Evolutionary conservation across 2,113 vertebrate genomes (phyloP).

Genomic region (Columba livia): DNA sequence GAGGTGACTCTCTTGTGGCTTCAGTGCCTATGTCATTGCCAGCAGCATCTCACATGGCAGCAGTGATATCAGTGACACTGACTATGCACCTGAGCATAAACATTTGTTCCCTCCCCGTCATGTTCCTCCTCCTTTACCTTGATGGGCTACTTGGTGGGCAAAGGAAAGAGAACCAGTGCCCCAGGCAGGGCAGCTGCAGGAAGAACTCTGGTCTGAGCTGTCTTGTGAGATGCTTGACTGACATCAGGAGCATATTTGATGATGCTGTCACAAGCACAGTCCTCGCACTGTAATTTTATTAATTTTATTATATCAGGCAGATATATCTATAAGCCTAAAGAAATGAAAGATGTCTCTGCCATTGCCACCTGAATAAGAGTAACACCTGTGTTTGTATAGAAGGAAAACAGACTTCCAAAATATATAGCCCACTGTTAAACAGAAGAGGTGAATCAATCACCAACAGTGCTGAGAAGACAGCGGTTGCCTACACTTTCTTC

Average conservation of each 20-base stretch:
- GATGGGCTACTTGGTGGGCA: neutral
- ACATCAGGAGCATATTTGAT: neutral
- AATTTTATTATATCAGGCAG: neutral
- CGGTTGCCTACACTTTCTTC: neutral
- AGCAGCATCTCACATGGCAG: neutral
- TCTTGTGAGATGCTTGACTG: neutral
- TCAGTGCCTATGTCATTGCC: neutral
- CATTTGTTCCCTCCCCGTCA: neutral
- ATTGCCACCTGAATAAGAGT: neutral
- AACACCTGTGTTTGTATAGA: neutral
- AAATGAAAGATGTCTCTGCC: neutral
- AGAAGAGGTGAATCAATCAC: neutral
- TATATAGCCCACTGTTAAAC: too few species aligned
- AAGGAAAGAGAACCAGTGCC: neutral
- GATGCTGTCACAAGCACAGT: neutral
- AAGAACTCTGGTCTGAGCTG: neutral
- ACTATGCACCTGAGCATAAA: neutral
- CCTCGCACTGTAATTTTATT: neutral
- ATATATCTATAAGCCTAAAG: neutral
- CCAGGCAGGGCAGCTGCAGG: neutral
- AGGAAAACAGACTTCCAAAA: neutral
- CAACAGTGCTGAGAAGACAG: neutral
- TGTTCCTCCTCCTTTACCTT: neutral
- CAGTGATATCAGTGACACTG: neutral
- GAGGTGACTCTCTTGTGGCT: neutral